Evolutionary conservation across 2,113 vertebrate species (phyloP), one percentile per base, ranked within the genome.

Genomic region (Syrrhaptes paradoxus): DNA sequence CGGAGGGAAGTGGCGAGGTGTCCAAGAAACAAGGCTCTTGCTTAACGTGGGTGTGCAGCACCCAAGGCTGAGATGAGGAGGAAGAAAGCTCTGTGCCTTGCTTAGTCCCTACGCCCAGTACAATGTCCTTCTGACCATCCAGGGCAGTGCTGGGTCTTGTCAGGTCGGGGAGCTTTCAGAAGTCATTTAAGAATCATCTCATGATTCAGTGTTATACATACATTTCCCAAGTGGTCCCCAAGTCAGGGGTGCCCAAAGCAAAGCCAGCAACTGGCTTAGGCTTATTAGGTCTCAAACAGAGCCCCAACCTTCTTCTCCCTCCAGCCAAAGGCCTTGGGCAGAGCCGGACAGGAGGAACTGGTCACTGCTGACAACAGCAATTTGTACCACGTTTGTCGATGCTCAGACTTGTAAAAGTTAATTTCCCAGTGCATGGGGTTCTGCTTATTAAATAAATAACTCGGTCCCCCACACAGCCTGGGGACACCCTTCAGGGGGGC

Each of bases 351-450:
- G 45, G 71, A 82, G 78, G 45, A 87, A 6, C 22, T 0, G 2
- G 20, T 59, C 22, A 12, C 58, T 52, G 55, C 32, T 85, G 85
- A 82, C 80, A 81, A 51, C 32, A 51, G 36, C 81, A 75, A 45
- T 91, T 82, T 48, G 74, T 75, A 65, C n/a, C 3, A 1, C 32
- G 28, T 87, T 89, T 74, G 38, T 87, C 65, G 59, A 34, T 0
- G 1, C 0, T 0, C 9, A 2, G 6, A 29, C 65, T 43, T 49
- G 21, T 48, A 87, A 38, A 75, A 94, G 38, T 38, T 65, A 48
- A 94, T 85, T 87, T 87, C 48, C 45, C 70, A 76, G 48, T 4
- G 3, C 0, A 0, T 34, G 68, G 10, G 28, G n/a, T 41, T 92
- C 59, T 94, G 54, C 85, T 80, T 66, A 17, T 85, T 82, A 55